Base-by-base conservation (phyloP, 2,888 invertebrate species). In the Cynaeus angustus region DNA sequence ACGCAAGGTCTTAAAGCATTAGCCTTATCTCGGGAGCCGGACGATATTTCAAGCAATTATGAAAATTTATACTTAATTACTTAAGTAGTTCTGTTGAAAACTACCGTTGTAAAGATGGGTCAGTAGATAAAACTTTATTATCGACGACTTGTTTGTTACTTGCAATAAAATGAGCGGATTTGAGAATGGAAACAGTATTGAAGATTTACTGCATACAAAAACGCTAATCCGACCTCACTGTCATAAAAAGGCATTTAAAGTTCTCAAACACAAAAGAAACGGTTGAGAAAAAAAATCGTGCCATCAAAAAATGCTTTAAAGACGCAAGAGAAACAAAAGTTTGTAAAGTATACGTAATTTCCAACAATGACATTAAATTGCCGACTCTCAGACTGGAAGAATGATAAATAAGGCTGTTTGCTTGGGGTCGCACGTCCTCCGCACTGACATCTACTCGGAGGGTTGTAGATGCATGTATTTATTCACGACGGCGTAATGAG, bases 1-100 rank as follows among this genome's bases (percentile, higher is more conserved):
- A 61, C 14, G 13, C 55, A 26, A 14, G 58, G n/a, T 48, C 33
- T 65, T 41, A 28, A n/a, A n/a, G n/a, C n/a, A n/a, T n/a, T n/a
- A n/a, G n/a, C n/a, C n/a, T 38, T 65, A 69, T 69, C 52, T 45
- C 16, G 10, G 33, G n/a, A 26, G 37, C 5, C 56, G 52, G 50
- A 10, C 58, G 55, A 65, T 70, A 71, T 66, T 61, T 68, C 45
- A 59, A 45, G 68, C 30, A 69, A 72, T 69, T 72, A 72, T 66
- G 61, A 66, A 45, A 72, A 72, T 72, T 72, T 72, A 72, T 72
- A 66, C 14, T 68, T 68, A 71, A 71, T 68, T 71, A 71, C 55
- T 55, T 48, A 52, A 59, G 62, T 66, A 65, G 67, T 68, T 67
- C 53, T 43, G 30, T 43, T 28, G 38, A 50, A 55, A 62, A 66